These are phyloP conservation scores for Lasioglossum malachurum DNA, from an alignment of 2,888 invertebrate species.

Conservation along the genomic window DNA sequence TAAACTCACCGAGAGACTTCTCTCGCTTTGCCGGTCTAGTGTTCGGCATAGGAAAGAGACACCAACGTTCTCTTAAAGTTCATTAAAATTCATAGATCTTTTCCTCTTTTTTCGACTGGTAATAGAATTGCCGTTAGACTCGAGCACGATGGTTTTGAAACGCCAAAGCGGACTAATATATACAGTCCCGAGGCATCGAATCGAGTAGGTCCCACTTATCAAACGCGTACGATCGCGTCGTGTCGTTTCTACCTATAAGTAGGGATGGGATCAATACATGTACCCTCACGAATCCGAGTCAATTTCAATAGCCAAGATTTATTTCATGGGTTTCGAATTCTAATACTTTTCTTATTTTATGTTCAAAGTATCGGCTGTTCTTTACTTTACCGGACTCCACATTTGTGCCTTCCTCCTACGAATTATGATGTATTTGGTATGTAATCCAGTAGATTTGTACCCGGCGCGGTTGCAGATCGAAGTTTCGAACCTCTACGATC, in stretches of 20 bases:
- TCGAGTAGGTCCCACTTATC: conserved; percentile 1
- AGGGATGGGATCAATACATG: too few relatives aligned
- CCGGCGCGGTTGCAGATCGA: too few relatives aligned
- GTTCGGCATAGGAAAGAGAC: neutral
- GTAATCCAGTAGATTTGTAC: too few relatives aligned
- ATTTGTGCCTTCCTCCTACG: too few relatives aligned
- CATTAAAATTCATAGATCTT: neutral
- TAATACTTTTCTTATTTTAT: too few relatives aligned
- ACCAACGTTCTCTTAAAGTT: neutral
- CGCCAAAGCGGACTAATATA: neutral
- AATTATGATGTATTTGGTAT: too few relatives aligned
- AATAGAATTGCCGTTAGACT: neutral
- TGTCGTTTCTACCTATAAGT: neutral
- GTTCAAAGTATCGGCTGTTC: too few relatives aligned
- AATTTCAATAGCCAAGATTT: too few relatives aligned
- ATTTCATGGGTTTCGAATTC: too few relatives aligned
- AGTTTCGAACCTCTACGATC: too few relatives aligned
- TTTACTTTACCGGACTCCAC: too few relatives aligned
- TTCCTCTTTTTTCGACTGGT: neutral
- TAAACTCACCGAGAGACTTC: neutral
- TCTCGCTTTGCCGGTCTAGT: neutral
- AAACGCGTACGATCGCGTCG: neutral
- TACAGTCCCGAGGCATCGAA: neutral
- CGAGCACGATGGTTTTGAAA: neutral
- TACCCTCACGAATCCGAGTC: too few relatives aligned